A percentile compares a stretch with the other conserved stretches of the same genome.
phyloP scores from a whole-genome alignment of 2,113 vertebrate species.

The Budorcas taxicolor region DNA sequence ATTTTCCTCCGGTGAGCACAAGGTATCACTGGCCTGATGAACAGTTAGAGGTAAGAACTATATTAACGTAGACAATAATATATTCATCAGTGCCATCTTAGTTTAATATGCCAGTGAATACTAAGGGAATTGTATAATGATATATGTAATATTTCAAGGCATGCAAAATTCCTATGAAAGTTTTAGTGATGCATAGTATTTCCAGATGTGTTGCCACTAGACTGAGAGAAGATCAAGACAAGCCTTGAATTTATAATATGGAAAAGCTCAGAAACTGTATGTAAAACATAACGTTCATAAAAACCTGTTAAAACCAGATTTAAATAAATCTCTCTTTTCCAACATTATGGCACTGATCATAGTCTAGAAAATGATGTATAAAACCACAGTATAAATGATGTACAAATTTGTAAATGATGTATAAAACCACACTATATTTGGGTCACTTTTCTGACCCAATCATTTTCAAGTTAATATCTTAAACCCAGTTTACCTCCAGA shows the following conservation, averaged over 20 bases:
- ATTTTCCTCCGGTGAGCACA: neutral
- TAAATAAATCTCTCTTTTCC: neutral
- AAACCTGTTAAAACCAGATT: neutral
- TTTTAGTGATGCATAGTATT: slow-evolving; percentile 23
- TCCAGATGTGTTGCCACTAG: slow-evolving; percentile 22
- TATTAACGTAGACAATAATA: slow-evolving; percentile 10
- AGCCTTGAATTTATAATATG: slow-evolving; percentile 14
- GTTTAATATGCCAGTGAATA: slow-evolving; percentile 4
- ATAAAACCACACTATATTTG: neutral
- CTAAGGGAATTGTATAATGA: neutral
- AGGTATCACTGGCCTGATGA: neutral
- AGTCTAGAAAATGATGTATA: neutral
- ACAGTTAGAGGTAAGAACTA: neutral
- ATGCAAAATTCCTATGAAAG: neutral
- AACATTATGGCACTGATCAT: neutral
- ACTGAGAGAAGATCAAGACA: neutral
- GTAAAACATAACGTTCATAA: slow-evolving; percentile 15
- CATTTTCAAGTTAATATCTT: neutral
- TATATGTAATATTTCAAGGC: neutral
- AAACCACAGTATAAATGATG: no score
- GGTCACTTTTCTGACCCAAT: slow-evolving; percentile 6
- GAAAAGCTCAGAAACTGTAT: neutral
- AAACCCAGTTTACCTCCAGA: neutral
- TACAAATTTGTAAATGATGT: neutral
- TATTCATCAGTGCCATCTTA: neutral